These are phyloP conservation scores for Oncorhynchus clarkii DNA, from an alignment of 2,113 vertebrate species.

Conservation along the genomic window DNA sequence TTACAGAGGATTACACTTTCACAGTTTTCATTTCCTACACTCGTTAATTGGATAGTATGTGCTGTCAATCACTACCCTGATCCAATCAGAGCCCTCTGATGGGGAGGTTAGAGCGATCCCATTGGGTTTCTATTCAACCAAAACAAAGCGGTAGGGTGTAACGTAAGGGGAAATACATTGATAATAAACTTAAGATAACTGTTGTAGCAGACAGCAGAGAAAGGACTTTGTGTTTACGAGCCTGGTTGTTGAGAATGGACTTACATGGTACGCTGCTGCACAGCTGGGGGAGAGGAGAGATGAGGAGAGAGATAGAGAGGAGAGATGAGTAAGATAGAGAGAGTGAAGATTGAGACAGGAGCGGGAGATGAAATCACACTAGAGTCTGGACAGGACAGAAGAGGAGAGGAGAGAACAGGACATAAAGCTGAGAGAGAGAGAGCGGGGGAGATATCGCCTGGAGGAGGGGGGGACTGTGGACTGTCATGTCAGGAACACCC, in stretches of 20 bases:
- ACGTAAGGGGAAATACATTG: constrained; percentile 27
- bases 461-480: too few species aligned
- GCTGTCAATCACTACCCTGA: not conserved
- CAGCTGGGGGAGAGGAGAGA: not conserved
- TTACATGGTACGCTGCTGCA: not conserved
- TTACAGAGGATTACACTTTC: too few species aligned
- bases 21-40: not conserved
- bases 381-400: not conserved
- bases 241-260: not conserved
- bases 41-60: not conserved
- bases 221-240: not conserved
- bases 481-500: too few species aligned
- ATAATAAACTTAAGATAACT: not conserved
- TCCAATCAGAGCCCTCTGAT: constrained; percentile 37
- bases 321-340: not conserved
- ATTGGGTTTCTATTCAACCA: not conserved
- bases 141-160: not conserved
- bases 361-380: not conserved
- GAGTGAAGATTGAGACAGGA: not conserved
- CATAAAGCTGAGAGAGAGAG: not conserved
- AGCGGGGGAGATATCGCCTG: too few species aligned
- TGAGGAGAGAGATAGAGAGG: not conserved
- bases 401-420: not conserved
- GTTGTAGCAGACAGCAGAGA: constrained; percentile 13
- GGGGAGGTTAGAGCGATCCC: constrained; percentile 41